Conservation (phyloP, 1,140 invertebrate species). For the Heliconius hewitsoni region DNA sequence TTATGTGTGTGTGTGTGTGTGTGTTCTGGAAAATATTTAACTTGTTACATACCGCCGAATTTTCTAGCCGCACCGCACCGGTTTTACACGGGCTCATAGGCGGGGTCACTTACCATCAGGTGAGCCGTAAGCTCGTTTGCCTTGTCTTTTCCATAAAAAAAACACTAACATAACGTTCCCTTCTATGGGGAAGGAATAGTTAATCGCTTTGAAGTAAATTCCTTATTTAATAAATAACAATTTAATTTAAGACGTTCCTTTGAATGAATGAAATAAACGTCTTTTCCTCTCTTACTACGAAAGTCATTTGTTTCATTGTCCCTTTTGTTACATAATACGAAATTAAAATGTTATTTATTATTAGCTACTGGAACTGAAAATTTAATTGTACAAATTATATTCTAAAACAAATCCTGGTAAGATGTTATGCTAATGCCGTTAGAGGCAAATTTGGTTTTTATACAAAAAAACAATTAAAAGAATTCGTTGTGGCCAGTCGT, state of each 20-base stretch:
- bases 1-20: too few species aligned
- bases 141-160: background rate
- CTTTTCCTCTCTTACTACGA: background rate
- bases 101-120: too few species aligned
- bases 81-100: too few species aligned
- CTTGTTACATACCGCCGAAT: too few species aligned
- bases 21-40: too few species aligned
- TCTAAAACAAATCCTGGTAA: background rate
- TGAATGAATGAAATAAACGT: background rate
- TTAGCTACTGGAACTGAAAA: background rate
- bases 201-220: background rate
- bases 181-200: background rate
- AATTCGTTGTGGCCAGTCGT: too few species aligned
- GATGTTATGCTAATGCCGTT: background rate
- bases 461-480: too few species aligned
- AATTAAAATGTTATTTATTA: background rate
- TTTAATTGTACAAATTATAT: too few species aligned
- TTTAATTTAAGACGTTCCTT: slow-evolving; percentile 5
- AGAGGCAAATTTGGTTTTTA: background rate
- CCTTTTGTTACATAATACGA: background rate
- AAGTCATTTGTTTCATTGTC: background rate
- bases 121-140: too few species aligned
- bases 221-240: background rate
- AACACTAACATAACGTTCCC: background rate
- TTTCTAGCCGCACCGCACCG: too few species aligned